These are phyloP conservation scores for Microcebus ravelobensis DNA, from an alignment of 2,113 vertebrate species.

Conservation along the genomic window DNA sequence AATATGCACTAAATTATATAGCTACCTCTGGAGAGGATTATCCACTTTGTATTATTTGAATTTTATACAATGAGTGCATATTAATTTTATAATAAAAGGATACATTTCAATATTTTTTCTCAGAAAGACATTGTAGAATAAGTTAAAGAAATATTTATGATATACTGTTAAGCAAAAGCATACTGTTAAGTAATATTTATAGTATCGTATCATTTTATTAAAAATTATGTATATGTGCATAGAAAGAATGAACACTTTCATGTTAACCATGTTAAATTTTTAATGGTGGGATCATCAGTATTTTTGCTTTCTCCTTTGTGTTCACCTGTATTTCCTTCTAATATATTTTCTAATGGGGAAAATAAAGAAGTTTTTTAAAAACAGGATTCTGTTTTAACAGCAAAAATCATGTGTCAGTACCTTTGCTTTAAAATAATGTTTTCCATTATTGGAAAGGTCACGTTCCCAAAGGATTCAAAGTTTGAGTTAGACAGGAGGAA, in stretches of 20 bases:
- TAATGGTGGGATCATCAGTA: not conserved
- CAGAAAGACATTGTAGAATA: not conserved
- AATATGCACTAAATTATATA: not conserved
- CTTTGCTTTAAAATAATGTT: slow-evolving; percentile 31
- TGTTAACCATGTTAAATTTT: not conserved
- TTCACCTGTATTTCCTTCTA: not conserved
- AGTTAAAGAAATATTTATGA: not conserved
- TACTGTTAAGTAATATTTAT: not conserved
- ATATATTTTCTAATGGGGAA: not conserved
- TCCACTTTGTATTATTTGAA: not conserved
- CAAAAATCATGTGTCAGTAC: not conserved
- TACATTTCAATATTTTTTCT: not conserved
- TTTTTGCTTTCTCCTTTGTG: slow-evolving; percentile 24
- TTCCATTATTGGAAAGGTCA: not conserved
- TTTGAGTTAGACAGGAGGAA: not conserved
- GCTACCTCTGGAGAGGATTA: not conserved
- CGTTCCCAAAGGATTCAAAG: not conserved
- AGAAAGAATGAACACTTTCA: not conserved
- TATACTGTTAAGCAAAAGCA: not conserved
- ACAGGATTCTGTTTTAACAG: not conserved
- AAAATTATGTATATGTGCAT: not conserved
- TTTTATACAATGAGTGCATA: not conserved
- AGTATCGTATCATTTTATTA: not conserved
- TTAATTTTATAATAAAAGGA: slow-evolving; percentile 39
- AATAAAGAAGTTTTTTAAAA: not conserved